Conservation (phyloP, 2,113 vertebrate genomes). For the Podiceps cristatus region DNA sequence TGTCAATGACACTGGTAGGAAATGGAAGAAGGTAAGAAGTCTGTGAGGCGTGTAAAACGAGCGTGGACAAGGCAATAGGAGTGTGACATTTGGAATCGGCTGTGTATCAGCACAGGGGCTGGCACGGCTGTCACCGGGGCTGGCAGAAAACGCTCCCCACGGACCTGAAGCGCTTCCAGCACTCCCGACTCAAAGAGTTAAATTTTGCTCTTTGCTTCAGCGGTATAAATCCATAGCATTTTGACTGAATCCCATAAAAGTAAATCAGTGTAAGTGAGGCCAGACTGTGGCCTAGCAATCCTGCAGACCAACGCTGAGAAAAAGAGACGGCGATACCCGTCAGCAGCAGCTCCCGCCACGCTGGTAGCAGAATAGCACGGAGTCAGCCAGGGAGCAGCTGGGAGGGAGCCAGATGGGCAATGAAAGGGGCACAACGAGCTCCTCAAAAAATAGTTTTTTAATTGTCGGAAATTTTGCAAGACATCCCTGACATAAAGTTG, state of each 20-base stretch:
- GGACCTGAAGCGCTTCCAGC: neutral
- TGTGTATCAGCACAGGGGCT: neutral
- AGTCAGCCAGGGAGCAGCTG: constrained; percentile 71
- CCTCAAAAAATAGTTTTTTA: constrained; percentile 52
- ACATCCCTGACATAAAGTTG: constrained; percentile 59
- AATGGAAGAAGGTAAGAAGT: neutral
- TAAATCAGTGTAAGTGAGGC: neutral
- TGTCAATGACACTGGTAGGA: neutral
- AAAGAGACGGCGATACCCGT: neutral
- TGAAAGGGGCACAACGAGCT: constrained; percentile 62
- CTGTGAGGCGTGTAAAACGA: neutral
- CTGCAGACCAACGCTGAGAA: neutral
- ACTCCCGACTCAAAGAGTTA: fast-evolving
- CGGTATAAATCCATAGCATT: neutral
- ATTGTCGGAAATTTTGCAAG: constrained; percentile 57
- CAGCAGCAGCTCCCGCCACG: neutral
- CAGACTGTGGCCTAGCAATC: neutral
- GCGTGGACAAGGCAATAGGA: neutral
- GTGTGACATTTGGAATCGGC: neutral
- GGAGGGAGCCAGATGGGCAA: constrained; percentile 73
- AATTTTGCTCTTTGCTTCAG: neutral
- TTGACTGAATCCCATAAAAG: neutral
- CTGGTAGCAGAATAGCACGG: constrained; percentile 34
- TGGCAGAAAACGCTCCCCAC: neutral
- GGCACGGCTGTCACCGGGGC: neutral